These are phyloP conservation scores for Patagioenas fasciata DNA, from an alignment of 2,113 vertebrate species.

Conservation along the genomic window DNA sequence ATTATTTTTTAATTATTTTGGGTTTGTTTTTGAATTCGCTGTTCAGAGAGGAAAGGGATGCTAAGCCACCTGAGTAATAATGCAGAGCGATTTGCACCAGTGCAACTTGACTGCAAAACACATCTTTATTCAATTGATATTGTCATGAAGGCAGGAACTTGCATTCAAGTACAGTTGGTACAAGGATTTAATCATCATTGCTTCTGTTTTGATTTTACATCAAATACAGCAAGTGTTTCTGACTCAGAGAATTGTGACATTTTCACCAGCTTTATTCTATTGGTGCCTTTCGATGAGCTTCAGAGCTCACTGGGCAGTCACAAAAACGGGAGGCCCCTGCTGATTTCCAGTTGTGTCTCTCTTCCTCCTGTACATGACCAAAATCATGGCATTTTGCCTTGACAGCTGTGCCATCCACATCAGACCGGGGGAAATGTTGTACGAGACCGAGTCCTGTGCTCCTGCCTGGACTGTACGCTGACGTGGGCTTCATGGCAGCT, in stretches of 20 bases:
- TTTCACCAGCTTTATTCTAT: neutral
- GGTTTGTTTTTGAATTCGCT: neutral
- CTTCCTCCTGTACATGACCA: neutral
- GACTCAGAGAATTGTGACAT: neutral
- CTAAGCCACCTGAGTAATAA: neutral
- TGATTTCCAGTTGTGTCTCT: neutral
- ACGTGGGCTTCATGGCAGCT: neutral
- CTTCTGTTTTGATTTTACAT: neutral
- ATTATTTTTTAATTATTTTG: neutral
- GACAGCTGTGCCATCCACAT: accelerated
- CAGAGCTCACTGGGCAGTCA: neutral
- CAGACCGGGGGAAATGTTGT: neutral
- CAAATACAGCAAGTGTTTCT: neutral
- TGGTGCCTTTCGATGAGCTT: neutral
- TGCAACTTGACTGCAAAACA: neutral
- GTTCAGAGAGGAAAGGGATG: neutral
- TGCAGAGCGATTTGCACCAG: neutral
- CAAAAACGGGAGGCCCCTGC: accelerated
- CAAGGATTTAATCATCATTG: neutral
- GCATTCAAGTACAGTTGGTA: neutral
- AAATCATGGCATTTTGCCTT: neutral
- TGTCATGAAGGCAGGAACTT: neutral
- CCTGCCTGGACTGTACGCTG: neutral
- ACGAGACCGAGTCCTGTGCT: neutral
- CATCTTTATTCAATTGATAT: neutral